Conservation (phyloP, 92 coral and sea anemone species). For the Porites cylindrica region DNA sequence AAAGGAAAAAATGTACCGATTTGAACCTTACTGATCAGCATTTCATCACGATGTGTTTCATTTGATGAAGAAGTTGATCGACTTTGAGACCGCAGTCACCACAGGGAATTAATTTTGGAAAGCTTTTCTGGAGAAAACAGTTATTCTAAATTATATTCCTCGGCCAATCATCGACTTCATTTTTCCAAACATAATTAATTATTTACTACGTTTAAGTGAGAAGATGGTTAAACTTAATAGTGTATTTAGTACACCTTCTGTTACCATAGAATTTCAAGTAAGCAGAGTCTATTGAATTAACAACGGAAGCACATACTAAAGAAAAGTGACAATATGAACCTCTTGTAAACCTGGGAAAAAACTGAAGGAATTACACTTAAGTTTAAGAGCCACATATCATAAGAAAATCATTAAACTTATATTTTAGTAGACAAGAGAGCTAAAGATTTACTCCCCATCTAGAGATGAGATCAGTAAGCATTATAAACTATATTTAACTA, state of each 20-base stretch:
- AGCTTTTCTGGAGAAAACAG: not conserved
- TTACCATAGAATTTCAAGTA: constrained; percentile 2
- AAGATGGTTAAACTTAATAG: constrained; percentile 3
- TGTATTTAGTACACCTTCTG: not conserved
- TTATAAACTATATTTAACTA: too few species aligned
- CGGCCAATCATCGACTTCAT: constrained; percentile 11
- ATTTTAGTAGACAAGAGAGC: too few species aligned
- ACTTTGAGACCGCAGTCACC: not conserved
- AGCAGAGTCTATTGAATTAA: not conserved
- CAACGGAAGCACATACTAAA: not conserved
- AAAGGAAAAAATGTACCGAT: not conserved
- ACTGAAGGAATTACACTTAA: too few species aligned
- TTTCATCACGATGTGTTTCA: not conserved
- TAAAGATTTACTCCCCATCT: too few species aligned
- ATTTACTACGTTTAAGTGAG: constrained; percentile 6
- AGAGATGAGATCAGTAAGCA: too few species aligned
- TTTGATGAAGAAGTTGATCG: not conserved
- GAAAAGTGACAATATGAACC: too few species aligned
- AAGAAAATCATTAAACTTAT: too few species aligned
- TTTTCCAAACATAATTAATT: constrained; percentile 23
- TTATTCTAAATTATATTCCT: not conserved
- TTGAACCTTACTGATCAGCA: not conserved
- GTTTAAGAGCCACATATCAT: too few species aligned
- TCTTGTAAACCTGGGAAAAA: too few species aligned
- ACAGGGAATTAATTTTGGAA: too few species aligned